phyloP scores from a whole-genome alignment of 2,797 vertebrate genomes.

The Gila robusta region DNA sequence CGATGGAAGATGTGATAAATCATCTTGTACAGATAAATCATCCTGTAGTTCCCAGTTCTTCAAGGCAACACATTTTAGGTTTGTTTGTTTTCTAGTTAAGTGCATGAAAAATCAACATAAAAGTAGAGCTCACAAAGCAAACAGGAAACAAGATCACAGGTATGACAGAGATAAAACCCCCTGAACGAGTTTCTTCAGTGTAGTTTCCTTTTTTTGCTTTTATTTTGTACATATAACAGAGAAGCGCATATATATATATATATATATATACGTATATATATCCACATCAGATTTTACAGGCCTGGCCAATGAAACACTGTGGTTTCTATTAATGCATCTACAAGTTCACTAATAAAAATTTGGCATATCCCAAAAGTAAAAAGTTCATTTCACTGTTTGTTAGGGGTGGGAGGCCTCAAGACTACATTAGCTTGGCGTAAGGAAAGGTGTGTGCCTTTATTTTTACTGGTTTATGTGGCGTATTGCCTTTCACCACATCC shows the following conservation, averaged over 20 bases:
- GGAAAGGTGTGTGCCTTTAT: conserved; percentile 7
- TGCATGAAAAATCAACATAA: background rate
- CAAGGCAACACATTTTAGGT: too few relatives aligned
- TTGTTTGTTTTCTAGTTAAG: background rate
- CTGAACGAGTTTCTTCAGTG: background rate
- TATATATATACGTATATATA: too few relatives aligned
- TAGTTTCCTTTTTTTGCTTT: background rate
- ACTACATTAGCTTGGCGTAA: background rate
- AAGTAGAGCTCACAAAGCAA: background rate
- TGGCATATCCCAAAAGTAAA: background rate
- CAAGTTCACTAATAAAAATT: background rate
- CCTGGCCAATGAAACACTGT: background rate
- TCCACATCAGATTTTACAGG: background rate
- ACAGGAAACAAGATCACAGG: conserved; percentile 17
- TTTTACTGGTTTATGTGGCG: conserved; percentile 52
- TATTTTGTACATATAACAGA: background rate
- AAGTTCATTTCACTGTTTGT: background rate
- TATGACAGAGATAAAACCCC: background rate
- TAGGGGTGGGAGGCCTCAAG: background rate
- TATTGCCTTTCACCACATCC: conserved; percentile 54
- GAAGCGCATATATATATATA: background rate
- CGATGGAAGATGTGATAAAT: background rate
- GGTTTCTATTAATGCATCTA: background rate
- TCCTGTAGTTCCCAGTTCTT: background rate
- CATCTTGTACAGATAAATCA: background rate